These are phyloP conservation scores for Trachymyrmex cornetzi DNA, from an alignment of 1,140 invertebrate species.

Conservation along the genomic window DNA sequence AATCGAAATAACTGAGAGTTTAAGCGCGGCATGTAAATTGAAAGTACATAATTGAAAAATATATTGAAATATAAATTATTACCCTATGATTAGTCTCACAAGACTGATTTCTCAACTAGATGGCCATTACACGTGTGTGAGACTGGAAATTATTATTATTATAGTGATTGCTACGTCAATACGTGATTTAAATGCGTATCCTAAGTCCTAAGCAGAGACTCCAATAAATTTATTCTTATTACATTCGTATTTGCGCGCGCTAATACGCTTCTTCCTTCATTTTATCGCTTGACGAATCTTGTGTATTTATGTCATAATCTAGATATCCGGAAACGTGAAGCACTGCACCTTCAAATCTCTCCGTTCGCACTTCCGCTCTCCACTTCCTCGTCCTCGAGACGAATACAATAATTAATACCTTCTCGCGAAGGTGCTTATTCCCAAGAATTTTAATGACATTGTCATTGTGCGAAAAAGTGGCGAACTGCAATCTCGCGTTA, in stretches of 20 bases:
- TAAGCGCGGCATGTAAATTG: neutral
- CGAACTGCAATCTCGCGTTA: neutral
- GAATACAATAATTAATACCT: neutral
- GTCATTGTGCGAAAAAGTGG: neutral
- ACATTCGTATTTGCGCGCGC: neutral
- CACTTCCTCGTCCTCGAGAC: slow-evolving; percentile 31
- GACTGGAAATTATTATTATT: slow-evolving; percentile 21
- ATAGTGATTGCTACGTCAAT: neutral
- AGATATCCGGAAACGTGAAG: slow-evolving; percentile 50
- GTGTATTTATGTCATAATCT: slow-evolving; percentile 36
- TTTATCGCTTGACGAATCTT: slow-evolving; percentile 36
- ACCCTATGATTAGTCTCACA: slow-evolving; percentile 15
- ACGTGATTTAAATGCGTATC: slow-evolving; percentile 31
- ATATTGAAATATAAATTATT: slow-evolving; percentile 29
- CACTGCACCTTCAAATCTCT: neutral
- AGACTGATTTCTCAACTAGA: slow-evolving; percentile 9
- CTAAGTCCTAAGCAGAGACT: neutral
- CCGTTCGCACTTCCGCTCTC: slow-evolving; percentile 32
- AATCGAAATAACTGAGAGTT: neutral
- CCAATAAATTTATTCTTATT: slow-evolving; percentile 7
- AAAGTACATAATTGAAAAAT: neutral
- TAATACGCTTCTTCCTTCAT: neutral
- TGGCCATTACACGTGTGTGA: neutral
- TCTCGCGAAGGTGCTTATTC: neutral
- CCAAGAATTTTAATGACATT: neutral